Conservation (phyloP, 2,797 vertebrate species). For the Rhinophrynus dorsalis region DNA sequence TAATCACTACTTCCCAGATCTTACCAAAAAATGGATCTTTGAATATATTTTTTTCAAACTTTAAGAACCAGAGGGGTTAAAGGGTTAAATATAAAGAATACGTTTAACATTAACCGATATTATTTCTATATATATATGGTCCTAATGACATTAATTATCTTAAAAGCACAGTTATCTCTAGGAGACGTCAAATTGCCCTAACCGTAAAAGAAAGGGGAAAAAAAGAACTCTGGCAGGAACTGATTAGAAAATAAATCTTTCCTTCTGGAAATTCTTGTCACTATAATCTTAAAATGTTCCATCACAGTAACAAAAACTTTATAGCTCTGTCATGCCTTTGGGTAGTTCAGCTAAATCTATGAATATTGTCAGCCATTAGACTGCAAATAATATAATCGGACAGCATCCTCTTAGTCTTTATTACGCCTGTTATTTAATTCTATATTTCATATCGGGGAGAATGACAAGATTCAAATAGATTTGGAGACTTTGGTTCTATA, state of each 20-base stretch:
- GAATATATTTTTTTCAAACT: too few species aligned
- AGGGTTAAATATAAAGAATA: too few species aligned
- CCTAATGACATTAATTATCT: conserved; percentile 14
- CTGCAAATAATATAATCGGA: conserved; percentile 35
- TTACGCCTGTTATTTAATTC: conserved; percentile 17
- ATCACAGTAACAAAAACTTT: conserved; percentile 40
- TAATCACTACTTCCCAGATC: too few species aligned
- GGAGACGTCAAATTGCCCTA: background rate
- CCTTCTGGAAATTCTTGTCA: conserved; percentile 34
- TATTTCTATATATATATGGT: too few species aligned
- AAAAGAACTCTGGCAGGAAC: background rate
- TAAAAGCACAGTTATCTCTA: background rate
- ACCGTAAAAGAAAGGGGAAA: conserved; percentile 9
- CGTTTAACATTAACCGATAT: too few species aligned
- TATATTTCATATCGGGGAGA: conserved; percentile 45
- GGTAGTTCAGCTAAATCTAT: conserved; percentile 36
- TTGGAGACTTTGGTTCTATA: conserved; percentile 37
- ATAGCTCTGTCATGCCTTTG: conserved; percentile 38
- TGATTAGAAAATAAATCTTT: conserved; percentile 27
- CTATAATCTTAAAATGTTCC: conserved; percentile 40
- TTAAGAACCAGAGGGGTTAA: too few species aligned
- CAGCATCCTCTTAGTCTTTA: conserved; percentile 31
- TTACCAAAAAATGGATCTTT: too few species aligned
- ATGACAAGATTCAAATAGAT: conserved; percentile 50
- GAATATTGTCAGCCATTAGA: conserved; percentile 43